phyloP scores from a whole-genome alignment of 1,140 invertebrate genomes.

The Ruditapes philippinarum region DNA sequence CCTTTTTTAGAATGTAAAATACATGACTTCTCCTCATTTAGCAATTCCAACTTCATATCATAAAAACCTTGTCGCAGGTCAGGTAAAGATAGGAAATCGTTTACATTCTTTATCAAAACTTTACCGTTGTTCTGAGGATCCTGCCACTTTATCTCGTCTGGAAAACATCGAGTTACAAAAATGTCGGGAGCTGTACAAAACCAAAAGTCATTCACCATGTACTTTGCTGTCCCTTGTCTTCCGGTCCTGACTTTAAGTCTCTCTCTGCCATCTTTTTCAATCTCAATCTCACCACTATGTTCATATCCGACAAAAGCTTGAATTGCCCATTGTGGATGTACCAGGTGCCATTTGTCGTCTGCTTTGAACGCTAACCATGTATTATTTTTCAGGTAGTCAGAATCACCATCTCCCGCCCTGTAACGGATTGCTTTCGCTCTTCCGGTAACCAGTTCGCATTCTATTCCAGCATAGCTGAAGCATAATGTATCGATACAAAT shows the following conservation, averaged over 20 bases:
- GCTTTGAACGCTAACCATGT: conserved; percentile 38
- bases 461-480: conserved; percentile 25
- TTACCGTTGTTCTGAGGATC: neutral
- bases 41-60: neutral
- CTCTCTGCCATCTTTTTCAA: neutral
- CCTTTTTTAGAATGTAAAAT: conserved; percentile 8
- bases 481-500: too few species aligned
- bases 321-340: conserved; percentile 29
- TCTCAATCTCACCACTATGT: conserved; percentile 10
- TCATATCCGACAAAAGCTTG: conserved; percentile 13
- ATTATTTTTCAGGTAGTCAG: neutral
- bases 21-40: neutral
- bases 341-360: conserved; percentile 20
- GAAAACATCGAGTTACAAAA: conserved; percentile 31
- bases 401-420: conserved; percentile 17
- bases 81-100: conserved; percentile 2
- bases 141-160: conserved; percentile 10
- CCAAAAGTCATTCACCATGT: conserved; percentile 27
- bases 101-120: neutral
- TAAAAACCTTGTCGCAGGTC: conserved; percentile 30
- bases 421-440: conserved; percentile 16
- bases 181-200: conserved; percentile 23
- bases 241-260: neutral
- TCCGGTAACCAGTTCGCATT: neutral
- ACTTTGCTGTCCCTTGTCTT: neutral